phyloP scores from a whole-genome alignment of 1,140 invertebrate genomes.

The Papilio dardanus region DNA sequence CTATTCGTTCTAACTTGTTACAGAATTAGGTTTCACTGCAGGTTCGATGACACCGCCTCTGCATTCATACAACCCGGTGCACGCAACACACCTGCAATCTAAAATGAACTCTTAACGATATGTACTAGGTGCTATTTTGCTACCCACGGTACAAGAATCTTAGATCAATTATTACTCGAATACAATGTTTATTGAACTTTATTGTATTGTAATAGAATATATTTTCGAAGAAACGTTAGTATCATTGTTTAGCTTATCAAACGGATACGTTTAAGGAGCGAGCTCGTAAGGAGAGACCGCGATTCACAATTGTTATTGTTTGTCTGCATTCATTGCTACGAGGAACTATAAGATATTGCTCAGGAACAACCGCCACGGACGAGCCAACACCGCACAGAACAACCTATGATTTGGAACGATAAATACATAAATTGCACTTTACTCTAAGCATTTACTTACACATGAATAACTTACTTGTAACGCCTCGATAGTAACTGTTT shows the following conservation, averaged over 20 bases:
- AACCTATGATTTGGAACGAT: background rate
- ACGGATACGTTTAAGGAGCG: slow-evolving; percentile 24
- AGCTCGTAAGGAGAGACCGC: background rate
- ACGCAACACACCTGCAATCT: background rate
- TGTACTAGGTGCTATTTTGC: background rate
- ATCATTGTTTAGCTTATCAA: slow-evolving; percentile 25
- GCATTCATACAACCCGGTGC: slow-evolving; percentile 4
- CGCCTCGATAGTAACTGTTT: no score
- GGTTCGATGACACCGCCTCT: slow-evolving; percentile 19
- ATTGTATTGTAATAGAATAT: slow-evolving; percentile 1
- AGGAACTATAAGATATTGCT: slow-evolving; percentile 9
- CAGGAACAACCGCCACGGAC: background rate
- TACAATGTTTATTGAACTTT: background rate
- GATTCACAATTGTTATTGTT: slow-evolving; percentile 24
- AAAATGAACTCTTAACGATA: background rate
- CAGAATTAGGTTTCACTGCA: slow-evolving; percentile 23
- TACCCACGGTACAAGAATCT: background rate
- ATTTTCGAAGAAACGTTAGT: background rate
- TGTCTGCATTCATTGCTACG: slow-evolving; percentile 13
- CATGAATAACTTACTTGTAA: no score
- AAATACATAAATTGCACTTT: no score
- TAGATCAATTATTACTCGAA: background rate
- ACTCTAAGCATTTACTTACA: no score
- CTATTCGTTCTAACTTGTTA: slow-evolving; percentile 13
- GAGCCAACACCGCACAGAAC: background rate